phyloP scores from a whole-genome alignment of 2,113 vertebrate species.

The Grammomys surdaster region DNA sequence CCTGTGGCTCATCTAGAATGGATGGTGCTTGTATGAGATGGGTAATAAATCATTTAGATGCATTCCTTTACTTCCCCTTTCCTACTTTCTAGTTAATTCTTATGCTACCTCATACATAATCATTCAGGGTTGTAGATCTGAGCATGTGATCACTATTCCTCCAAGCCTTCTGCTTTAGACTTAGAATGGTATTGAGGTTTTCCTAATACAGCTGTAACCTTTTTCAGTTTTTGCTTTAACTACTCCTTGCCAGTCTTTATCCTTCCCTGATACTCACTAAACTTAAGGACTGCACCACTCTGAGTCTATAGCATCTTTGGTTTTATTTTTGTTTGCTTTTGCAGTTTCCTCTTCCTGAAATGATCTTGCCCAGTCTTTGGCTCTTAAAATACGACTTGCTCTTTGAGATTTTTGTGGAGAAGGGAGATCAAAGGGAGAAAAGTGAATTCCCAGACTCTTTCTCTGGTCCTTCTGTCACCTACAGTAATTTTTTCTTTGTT shows the following conservation, averaged over 20 bases:
- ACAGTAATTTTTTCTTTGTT: conserved; percentile 7
- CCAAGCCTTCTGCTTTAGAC: neutral
- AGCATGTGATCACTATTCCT: neutral
- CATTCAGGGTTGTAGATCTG: neutral
- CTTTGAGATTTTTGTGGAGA: neutral
- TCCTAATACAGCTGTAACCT: neutral
- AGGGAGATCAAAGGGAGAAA: neutral
- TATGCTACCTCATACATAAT: neutral
- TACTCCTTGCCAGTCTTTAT: neutral
- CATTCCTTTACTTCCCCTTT: neutral
- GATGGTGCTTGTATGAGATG: neutral
- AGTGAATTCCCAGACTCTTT: neutral
- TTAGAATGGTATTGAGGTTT: neutral
- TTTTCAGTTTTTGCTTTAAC: neutral
- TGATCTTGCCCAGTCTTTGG: neutral
- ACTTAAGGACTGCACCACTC: neutral
- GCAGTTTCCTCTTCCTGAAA: neutral
- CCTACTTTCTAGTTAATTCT: conserved; percentile 2
- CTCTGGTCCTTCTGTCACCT: neutral
- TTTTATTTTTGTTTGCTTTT: conserved; percentile 27
- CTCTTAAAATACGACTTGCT: conserved; percentile 12
- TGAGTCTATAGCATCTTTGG: neutral
- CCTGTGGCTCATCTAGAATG: neutral
- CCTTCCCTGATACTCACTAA: neutral
- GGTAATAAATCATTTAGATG: neutral